phyloP scores from a whole-genome alignment of 2,113 vertebrate genomes.

The Sebastes schlegelii region DNA sequence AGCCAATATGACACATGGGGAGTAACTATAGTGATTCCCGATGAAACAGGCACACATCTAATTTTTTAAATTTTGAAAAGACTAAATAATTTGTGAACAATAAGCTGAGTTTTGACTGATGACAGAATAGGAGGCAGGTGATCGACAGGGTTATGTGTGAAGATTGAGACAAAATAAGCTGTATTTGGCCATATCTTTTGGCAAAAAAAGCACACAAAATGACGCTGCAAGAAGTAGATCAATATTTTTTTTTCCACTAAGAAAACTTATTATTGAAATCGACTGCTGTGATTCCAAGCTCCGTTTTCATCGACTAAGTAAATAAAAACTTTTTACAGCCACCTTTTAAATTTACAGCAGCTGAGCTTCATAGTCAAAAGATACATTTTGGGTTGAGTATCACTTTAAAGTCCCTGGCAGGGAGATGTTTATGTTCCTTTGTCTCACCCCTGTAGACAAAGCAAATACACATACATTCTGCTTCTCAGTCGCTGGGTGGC shows the following conservation, averaged over 20 bases:
- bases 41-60: not conserved
- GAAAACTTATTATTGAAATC: not conserved
- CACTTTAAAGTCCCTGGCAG: not conserved
- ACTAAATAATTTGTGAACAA: not conserved
- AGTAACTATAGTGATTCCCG: not conserved
- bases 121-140: not conserved
- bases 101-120: not conserved
- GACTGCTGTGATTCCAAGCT: not conserved
- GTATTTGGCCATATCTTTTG: not conserved
- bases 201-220: not conserved
- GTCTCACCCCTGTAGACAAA: conserved; percentile 15
- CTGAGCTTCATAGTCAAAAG: not conserved
- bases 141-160: not conserved
- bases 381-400: not conserved
- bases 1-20: not conserved
- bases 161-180: not conserved
- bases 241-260: not conserved
- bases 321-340: not conserved
- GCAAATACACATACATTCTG: conserved; percentile 1
- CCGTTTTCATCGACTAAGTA: not conserved
- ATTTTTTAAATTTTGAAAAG: not conserved
- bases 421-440: conserved; percentile 25
- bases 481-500: not conserved
- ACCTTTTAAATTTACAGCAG: conserved; percentile 8
- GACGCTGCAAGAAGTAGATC: not conserved